These are phyloP conservation scores for Anarsia innoxiella DNA, from an alignment of 2,888 invertebrate genomes.

Conservation along the genomic window DNA sequence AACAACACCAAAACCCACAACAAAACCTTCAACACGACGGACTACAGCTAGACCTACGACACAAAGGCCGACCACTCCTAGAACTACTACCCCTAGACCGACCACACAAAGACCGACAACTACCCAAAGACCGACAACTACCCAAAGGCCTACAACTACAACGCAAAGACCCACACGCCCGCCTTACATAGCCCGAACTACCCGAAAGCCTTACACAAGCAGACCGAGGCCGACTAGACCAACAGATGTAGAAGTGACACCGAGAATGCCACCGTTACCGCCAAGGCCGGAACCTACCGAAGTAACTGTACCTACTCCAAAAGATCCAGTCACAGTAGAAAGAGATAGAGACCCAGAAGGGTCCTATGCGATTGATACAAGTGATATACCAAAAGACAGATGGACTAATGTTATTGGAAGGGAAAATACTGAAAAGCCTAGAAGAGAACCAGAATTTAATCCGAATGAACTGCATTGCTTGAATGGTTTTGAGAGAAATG, in stretches of 20 bases:
- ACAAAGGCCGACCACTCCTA: neutral
- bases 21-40: too few relatives aligned
- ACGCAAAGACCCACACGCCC: neutral
- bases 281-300: slow-evolving; percentile 22
- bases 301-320: slow-evolving; percentile 26
- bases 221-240: slow-evolving; percentile 15
- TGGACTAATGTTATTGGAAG: slow-evolving; percentile 38
- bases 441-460: slow-evolving; percentile 29
- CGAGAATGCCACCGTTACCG: slow-evolving; percentile 7
- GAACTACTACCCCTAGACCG: slow-evolving; percentile 1
- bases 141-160: neutral
- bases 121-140: neutral
- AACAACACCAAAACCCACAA: too few relatives aligned
- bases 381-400: slow-evolving; percentile 38
- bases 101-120: neutral
- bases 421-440: slow-evolving; percentile 19
- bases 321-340: slow-evolving; percentile 25
- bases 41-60: too few relatives aligned
- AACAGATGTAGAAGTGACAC: too few relatives aligned
- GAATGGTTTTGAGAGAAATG: slow-evolving; percentile 71
- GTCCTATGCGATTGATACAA: slow-evolving; percentile 31
- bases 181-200: slow-evolving; percentile 18
- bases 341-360: slow-evolving; percentile 33
- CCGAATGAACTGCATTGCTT: slow-evolving; percentile 55
- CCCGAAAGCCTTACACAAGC: slow-evolving; percentile 22